Conservation (phyloP, 2,113 vertebrate genomes). For the Festucalex cinctus region DNA sequence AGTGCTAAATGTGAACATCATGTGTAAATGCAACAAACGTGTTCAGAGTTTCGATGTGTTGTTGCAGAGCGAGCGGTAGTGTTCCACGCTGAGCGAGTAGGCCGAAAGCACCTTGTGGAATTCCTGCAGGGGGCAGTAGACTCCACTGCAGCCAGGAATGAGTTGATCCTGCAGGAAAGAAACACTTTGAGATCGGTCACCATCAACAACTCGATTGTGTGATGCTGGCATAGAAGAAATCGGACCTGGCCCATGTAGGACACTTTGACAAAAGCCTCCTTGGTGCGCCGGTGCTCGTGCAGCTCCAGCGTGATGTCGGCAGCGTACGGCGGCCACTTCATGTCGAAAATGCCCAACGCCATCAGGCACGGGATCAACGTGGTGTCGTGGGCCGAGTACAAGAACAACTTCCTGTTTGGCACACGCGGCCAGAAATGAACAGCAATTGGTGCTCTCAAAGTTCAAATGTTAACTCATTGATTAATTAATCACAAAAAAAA, state of each 20-base stretch:
- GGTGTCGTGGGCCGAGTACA: constrained; percentile 86
- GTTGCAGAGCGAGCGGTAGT: constrained; percentile 76
- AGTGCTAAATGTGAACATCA: not conserved
- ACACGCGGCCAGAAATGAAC: not conserved
- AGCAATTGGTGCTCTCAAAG: too few relatives aligned
- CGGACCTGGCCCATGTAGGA: constrained; percentile 83
- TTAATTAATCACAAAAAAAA: too few relatives aligned
- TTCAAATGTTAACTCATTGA: too few relatives aligned
- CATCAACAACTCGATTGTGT: not conserved
- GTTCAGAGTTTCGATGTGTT: constrained; percentile 40
- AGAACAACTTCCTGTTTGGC: constrained; percentile 81
- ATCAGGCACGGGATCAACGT: constrained; percentile 85
- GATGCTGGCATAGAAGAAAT: not conserved
- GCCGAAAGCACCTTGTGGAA: constrained; percentile 77
- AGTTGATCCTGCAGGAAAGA: constrained; percentile 77
- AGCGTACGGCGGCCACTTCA: constrained; percentile 86
- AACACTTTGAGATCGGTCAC: not conserved
- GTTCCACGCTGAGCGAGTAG: constrained; percentile 69
- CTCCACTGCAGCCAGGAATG: constrained; percentile 79
- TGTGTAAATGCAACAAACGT: constrained; percentile 4
- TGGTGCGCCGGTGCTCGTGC: constrained; percentile 76
- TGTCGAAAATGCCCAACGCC: constrained; percentile 86
- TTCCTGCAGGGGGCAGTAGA: constrained; percentile 83
- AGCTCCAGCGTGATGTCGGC: constrained; percentile 85
- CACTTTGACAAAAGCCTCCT: constrained; percentile 82